Conservation (phyloP, 2,113 vertebrate genomes). For the Pteruthius melanotis region DNA sequence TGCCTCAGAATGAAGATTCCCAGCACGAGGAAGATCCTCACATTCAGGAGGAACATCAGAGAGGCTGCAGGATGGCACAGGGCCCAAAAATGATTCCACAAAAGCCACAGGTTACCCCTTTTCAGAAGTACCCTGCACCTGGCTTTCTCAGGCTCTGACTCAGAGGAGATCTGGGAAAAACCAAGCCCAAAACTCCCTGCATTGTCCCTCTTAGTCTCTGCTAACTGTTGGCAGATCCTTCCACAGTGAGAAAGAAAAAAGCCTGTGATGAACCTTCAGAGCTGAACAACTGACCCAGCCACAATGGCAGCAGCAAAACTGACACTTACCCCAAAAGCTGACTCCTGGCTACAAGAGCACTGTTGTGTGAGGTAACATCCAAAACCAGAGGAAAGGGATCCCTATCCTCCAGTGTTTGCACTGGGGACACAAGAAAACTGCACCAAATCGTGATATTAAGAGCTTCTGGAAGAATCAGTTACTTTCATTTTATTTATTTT, state of each 20-base stretch:
- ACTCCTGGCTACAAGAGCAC: neutral
- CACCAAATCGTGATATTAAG: neutral
- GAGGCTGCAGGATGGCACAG: neutral
- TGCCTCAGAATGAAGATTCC: neutral
- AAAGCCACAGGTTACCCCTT: neutral
- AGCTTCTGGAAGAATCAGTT: constrained; percentile 7
- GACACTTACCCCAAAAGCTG: neutral
- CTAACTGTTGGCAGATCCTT: neutral
- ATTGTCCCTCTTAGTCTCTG: neutral
- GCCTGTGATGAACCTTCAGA: neutral
- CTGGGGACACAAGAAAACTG: neutral
- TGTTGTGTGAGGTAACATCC: neutral
- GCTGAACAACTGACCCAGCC: neutral
- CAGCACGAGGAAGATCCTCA: neutral
- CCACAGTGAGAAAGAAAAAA: neutral
- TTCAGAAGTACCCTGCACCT: constrained; percentile 25
- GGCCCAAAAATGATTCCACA: neutral
- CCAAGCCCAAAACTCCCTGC: constrained; percentile 21
- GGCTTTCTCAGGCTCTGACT: constrained; percentile 26
- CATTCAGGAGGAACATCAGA: neutral
- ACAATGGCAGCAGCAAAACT: neutral
- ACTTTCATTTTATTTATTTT: neutral
- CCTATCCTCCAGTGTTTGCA: neutral
- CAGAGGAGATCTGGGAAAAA: constrained; percentile 47
- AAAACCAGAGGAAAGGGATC: neutral